Conservation (phyloP, 2,888 invertebrate species). For the Schizotus pectinicornis region DNA sequence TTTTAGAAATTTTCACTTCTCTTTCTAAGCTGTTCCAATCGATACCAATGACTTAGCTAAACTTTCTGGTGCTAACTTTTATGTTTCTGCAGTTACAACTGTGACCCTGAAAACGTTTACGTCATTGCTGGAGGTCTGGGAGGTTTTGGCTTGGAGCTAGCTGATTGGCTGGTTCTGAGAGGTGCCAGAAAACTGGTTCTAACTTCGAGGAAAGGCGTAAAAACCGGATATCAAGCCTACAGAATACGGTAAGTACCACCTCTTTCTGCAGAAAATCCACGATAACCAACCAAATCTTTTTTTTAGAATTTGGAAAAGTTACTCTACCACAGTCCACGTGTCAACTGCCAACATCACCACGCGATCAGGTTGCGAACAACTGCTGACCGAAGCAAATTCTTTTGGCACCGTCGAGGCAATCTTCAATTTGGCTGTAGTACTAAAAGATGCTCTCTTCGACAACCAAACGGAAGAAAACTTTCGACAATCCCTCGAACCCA, state of each 20-base stretch:
- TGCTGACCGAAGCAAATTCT: conserved; percentile 67
- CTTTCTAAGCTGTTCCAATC: too few species aligned
- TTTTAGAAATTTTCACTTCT: too few species aligned
- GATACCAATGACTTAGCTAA: too few species aligned
- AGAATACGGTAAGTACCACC: conserved; percentile 13
- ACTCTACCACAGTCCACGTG: conserved; percentile 71
- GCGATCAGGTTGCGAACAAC: conserved; percentile 68
- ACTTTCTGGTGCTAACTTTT: too few species aligned
- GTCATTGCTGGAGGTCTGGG: conserved; percentile 83
- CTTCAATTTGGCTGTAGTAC: conserved; percentile 85
- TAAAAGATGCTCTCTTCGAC: conserved; percentile 75
- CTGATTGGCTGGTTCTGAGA: conserved; percentile 83
- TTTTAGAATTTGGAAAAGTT: conserved; percentile 69
- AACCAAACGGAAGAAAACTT: conserved; percentile 77
- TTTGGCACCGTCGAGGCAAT: conserved; percentile 80
- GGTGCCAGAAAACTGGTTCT: conserved; percentile 81
- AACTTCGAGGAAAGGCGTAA: conserved; percentile 74
- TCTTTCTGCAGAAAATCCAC: neutral
- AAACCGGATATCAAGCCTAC: conserved; percentile 79
- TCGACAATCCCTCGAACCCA: conserved; percentile 71
- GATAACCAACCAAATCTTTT: neutral
- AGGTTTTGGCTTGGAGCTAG: conserved; percentile 89
- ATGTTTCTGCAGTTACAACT: conserved; percentile 28
- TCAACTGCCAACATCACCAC: conserved; percentile 75
- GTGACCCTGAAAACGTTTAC: conserved; percentile 64